These are phyloP conservation scores for Bactericera cockerelli DNA, from an alignment of 1,140 invertebrate genomes.

Conservation along the genomic window DNA sequence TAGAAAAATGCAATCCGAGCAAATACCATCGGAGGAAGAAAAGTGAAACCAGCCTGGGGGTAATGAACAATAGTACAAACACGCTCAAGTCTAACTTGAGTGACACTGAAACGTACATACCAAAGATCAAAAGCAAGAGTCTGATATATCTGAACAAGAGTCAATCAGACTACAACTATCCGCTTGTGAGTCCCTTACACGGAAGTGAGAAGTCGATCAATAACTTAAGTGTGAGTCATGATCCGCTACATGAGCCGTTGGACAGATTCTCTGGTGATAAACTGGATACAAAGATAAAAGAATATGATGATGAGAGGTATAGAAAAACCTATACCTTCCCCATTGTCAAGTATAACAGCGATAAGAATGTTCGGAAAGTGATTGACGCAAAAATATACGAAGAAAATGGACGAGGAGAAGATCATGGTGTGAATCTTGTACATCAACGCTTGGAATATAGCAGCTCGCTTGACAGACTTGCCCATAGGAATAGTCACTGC, in stretches of 20 bases:
- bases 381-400: not conserved
- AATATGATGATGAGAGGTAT: not conserved
- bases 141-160: not conserved
- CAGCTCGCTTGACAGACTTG: not conserved
- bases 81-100: not conserved
- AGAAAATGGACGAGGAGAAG: not conserved
- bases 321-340: not conserved
- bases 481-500: not conserved
- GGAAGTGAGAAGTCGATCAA: too few species aligned
- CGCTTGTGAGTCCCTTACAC: not conserved
- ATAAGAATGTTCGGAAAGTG: not conserved
- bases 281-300: not conserved
- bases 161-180: not conserved
- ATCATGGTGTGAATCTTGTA: too few species aligned
- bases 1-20: not conserved
- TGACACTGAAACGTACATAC: slow-evolving; percentile 3
- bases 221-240: too few species aligned
- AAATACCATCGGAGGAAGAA: not conserved
- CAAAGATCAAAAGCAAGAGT: slow-evolving; percentile 6
- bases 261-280: not conserved
- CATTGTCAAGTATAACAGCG: slow-evolving; percentile 3
- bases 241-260: not conserved
- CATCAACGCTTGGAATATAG: too few species aligned
- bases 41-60: not conserved
- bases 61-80: not conserved